Conservation (phyloP, 2,113 vertebrate species). For the Monarcha castaneiventris region DNA sequence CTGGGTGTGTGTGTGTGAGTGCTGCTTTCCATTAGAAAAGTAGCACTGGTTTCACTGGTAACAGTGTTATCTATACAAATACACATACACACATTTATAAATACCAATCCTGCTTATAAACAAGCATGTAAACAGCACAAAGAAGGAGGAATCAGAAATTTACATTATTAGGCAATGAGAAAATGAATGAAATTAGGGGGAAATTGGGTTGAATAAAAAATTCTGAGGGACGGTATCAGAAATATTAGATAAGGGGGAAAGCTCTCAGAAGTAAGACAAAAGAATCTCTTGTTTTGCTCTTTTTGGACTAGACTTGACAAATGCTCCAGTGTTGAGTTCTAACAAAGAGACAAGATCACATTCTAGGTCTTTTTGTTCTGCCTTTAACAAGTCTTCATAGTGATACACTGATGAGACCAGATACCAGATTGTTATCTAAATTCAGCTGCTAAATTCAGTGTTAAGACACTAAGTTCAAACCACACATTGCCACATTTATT, state of each 20-base stretch:
- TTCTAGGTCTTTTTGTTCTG: slow-evolving; percentile 63
- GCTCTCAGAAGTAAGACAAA: background rate
- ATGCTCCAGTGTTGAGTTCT: background rate
- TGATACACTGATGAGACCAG: slow-evolving; percentile 63
- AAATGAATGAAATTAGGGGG: background rate
- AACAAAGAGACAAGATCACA: slow-evolving; percentile 51
- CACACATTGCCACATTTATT: slow-evolving; percentile 62
- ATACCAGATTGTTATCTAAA: slow-evolving; percentile 71
- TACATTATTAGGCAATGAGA: background rate
- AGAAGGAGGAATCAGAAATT: background rate
- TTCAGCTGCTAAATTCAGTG: slow-evolving; percentile 68
- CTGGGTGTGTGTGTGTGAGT: fast-evolving
- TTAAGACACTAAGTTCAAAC: slow-evolving; percentile 66
- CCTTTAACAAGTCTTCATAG: slow-evolving; percentile 59
- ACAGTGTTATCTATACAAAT: background rate
- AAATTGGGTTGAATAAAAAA: background rate
- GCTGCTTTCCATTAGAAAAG: background rate
- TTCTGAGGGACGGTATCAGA: background rate
- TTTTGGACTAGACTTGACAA: slow-evolving; percentile 27
- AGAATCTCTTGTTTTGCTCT: slow-evolving; percentile 1
- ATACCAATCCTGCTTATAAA: background rate
- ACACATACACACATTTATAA: background rate
- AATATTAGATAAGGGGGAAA: background rate
- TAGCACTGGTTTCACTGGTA: background rate
- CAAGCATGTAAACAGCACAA: background rate